These are phyloP conservation scores for Balaeniceps rex DNA, from an alignment of 2,113 vertebrate genomes.

Conservation along the genomic window DNA sequence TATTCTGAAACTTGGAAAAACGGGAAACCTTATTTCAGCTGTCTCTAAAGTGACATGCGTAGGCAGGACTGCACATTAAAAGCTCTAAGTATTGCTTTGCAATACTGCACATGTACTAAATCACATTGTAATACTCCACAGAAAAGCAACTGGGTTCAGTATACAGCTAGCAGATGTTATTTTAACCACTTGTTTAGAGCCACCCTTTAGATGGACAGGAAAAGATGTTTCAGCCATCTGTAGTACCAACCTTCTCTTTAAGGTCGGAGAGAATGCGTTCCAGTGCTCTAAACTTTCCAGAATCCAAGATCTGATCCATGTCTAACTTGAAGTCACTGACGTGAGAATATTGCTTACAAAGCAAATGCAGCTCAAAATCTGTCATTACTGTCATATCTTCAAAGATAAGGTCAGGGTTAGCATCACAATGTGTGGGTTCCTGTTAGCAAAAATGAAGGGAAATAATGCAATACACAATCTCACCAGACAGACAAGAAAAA, in stretches of 20 bases:
- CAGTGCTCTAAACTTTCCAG: slow-evolving; percentile 89
- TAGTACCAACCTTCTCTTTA: slow-evolving; percentile 82
- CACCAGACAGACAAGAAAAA: background rate
- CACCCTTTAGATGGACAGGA: background rate
- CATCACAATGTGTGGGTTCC: slow-evolving; percentile 93
- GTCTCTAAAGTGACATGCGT: rapidly evolving
- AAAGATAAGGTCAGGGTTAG: slow-evolving; percentile 88
- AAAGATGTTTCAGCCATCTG: background rate
- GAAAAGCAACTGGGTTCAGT: background rate
- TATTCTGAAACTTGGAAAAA: background rate
- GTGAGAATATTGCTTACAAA: slow-evolving; percentile 87
- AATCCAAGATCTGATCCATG: slow-evolving; percentile 84
- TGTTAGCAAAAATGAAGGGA: slow-evolving; percentile 59
- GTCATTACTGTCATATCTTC: slow-evolving; percentile 99
- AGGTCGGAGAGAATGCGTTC: slow-evolving; percentile 79
- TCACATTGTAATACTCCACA: background rate
- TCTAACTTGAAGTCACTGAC: slow-evolving; percentile 83
- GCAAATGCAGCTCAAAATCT: slow-evolving; percentile 92
- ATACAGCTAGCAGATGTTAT: background rate
- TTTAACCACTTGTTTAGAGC: background rate
- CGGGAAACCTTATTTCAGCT: background rate
- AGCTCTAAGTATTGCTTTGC: background rate
- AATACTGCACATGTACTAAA: background rate
- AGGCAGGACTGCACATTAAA: background rate
- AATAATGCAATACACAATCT: background rate